Conservation (phyloP, 2,113 vertebrate species). For the Lophius piscatorius region DNA sequence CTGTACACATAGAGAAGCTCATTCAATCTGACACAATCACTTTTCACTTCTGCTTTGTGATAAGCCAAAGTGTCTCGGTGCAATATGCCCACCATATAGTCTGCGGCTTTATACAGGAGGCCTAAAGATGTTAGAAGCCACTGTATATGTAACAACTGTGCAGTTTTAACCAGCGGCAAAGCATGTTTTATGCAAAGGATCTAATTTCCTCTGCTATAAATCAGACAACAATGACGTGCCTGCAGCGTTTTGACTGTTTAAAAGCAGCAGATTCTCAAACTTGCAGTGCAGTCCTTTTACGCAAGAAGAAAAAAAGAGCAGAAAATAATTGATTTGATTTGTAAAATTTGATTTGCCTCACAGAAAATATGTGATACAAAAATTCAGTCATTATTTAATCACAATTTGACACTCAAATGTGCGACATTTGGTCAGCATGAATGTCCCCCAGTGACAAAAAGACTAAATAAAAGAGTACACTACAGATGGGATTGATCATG, state of each 20-base stretch:
- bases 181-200: conserved; percentile 23
- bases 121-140: conserved; percentile 10
- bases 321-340: conserved; percentile 27
- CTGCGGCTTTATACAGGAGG: conserved; percentile 27
- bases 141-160: conserved; percentile 3
- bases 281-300: conserved; percentile 13
- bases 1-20: conserved; percentile 73
- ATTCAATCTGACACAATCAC: conserved; percentile 78
- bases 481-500: not conserved
- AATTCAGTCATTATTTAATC: conserved; percentile 6
- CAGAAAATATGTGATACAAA: conserved; percentile 4
- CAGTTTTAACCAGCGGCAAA: conserved; percentile 4
- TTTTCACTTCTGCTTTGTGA: conserved; percentile 71
- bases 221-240: conserved; percentile 34
- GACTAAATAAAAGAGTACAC: not conserved
- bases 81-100: conserved; percentile 55
- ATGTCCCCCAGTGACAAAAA: not conserved
- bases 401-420: not conserved
- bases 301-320: conserved; percentile 9
- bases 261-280: conserved; percentile 20
- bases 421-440: not conserved
- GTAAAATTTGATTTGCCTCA: conserved; percentile 18
- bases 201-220: conserved; percentile 37
- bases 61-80: conserved; percentile 58
- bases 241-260: conserved; percentile 16